phyloP scores from a whole-genome alignment of 1,140 invertebrate species.

The Drosophila repleta region DNA sequence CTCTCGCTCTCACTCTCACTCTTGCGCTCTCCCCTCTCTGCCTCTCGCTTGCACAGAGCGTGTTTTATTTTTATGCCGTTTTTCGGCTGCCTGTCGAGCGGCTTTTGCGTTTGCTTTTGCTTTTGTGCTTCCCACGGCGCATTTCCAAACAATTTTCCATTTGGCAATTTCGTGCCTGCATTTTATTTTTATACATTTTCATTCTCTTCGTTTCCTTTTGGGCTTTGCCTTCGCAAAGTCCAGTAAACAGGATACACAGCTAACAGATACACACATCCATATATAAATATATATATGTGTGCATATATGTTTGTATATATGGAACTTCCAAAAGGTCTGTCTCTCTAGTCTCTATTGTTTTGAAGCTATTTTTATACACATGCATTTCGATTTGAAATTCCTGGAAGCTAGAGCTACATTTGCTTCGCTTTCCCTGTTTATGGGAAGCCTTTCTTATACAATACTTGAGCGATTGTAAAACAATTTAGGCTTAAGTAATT shows the following conservation, averaged over 20 bases:
- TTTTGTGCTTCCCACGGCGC: constrained; percentile 68
- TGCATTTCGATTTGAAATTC: constrained; percentile 38
- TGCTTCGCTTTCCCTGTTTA: constrained; percentile 5
- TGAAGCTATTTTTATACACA: constrained; percentile 61
- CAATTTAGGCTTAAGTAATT: background rate
- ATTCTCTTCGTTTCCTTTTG: constrained; percentile 63
- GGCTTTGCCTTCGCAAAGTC: constrained; percentile 77
- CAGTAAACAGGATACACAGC: constrained; percentile 39
- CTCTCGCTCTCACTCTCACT: background rate
- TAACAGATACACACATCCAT: constrained; percentile 22
- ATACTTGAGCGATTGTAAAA: background rate
- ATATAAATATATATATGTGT: too few relatives aligned
- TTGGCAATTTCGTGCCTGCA: constrained; percentile 47
- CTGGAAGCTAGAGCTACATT: constrained; percentile 46
- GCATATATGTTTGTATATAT: constrained; percentile 1
- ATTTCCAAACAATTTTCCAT: constrained; percentile 54
- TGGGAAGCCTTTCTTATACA: constrained; percentile 5
- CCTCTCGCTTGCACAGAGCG: constrained; percentile 21
- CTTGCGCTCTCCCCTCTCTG: constrained; percentile 6
- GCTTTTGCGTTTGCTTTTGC: constrained; percentile 63
- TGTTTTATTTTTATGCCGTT: constrained; percentile 46
- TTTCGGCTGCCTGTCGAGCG: constrained; percentile 38
- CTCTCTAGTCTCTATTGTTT: constrained; percentile 19
- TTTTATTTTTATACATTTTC: constrained; percentile 42
- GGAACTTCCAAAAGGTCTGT: constrained; percentile 51